Conservation (phyloP, 2,113 vertebrate species). For the Thermophis baileyi region DNA sequence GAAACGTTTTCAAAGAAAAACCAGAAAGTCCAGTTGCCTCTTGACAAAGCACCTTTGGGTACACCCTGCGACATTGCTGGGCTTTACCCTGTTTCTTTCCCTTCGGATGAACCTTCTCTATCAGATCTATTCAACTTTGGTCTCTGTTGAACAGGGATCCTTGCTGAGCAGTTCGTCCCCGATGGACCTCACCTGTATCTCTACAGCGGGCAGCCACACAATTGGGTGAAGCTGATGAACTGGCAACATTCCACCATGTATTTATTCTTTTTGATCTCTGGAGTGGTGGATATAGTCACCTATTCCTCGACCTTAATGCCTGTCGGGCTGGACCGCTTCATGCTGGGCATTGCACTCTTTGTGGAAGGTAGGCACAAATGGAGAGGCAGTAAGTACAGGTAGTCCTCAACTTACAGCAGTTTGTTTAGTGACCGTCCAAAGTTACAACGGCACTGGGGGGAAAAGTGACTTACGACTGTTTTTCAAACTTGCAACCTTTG, state of each 20-base stretch:
- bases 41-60: too few relatives aligned
- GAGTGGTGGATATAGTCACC: conserved; percentile 73
- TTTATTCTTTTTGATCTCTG: conserved; percentile 85
- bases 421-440: too few relatives aligned
- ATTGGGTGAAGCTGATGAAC: conserved; percentile 95
- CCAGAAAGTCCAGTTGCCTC: too few relatives aligned
- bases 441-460: too few relatives aligned
- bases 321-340: conserved; percentile 76
- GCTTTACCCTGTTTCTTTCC: neutral
- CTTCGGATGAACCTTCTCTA: neutral
- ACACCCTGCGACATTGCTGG: neutral
- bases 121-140: fast-evolving
- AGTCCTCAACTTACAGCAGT: too few relatives aligned
- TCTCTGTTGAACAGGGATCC: conserved; percentile 73
- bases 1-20: too few relatives aligned
- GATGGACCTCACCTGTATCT: conserved; percentile 87
- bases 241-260: conserved; percentile 99
- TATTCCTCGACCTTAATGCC: conserved; percentile 62
- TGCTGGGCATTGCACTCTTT: conserved; percentile 77
- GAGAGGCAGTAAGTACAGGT: neutral
- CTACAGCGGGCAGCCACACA: conserved; percentile 34
- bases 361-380: conserved; percentile 78
- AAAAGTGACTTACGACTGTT: too few relatives aligned
- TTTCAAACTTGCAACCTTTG: too few relatives aligned
- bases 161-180: conserved; percentile 93